These are phyloP conservation scores for Trachemys scripta DNA, from an alignment of 2,113 vertebrate species.

Conservation along the genomic window DNA sequence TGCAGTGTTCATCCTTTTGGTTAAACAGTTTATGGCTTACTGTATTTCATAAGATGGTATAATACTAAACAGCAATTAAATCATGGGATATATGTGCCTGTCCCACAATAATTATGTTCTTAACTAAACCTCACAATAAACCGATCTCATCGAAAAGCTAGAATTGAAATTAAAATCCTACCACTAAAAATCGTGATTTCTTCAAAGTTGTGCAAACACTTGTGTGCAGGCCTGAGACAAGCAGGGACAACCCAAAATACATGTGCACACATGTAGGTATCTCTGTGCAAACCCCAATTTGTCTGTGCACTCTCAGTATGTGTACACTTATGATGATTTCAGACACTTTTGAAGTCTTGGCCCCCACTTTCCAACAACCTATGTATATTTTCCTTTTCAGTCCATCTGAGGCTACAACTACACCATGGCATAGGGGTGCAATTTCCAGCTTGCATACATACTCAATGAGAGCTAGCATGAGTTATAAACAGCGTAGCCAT, in stretches of 20 bases:
- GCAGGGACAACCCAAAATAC: neutral
- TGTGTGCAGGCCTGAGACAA: neutral
- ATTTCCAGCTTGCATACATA: neutral
- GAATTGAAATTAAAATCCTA: neutral
- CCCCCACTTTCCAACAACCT: neutral
- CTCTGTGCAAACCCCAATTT: neutral
- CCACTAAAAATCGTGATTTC: neutral
- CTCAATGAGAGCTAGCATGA: neutral
- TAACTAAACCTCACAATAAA: neutral
- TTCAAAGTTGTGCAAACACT: neutral
- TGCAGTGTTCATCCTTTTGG: neutral
- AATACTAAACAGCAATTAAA: neutral
- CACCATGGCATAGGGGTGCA: neutral
- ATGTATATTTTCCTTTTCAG: neutral
- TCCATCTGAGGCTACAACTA: neutral
- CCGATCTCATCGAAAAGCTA: neutral
- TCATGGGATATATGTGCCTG: neutral
- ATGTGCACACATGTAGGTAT: neutral
- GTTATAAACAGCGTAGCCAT: neutral
- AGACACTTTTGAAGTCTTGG: neutral
- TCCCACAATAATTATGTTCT: neutral
- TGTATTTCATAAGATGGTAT: neutral
- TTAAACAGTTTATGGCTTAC: accelerated
- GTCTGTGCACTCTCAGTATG: neutral
- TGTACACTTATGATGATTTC: neutral